phyloP scores from a whole-genome alignment of 2,888 invertebrate genomes.

The Alviniconcha strummeri region DNA sequence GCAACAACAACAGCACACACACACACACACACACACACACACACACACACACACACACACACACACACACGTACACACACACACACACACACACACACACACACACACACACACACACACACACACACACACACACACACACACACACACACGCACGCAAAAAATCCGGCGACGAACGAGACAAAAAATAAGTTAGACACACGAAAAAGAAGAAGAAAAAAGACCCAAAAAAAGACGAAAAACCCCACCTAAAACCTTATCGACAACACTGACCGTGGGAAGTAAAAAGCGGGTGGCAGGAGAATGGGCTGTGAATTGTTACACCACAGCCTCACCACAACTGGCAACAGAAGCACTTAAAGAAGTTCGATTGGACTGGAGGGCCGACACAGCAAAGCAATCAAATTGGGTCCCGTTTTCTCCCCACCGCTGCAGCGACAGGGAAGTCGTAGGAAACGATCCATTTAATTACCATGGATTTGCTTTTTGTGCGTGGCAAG shows the following conservation, averaged over 20 bases:
- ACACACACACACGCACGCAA: not conserved
- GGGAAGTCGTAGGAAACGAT: slow-evolving; percentile 15
- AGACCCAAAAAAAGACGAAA: too few relatives aligned
- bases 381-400: slow-evolving; percentile 19
- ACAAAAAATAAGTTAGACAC: too few relatives aligned
- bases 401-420: slow-evolving; percentile 16
- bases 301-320: too few relatives aligned
- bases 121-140: not conserved
- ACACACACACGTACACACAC: too few relatives aligned
- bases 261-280: too few relatives aligned
- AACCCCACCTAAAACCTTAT: too few relatives aligned
- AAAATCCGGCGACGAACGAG: not conserved
- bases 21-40: too few relatives aligned
- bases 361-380: not conserved
- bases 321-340: too few relatives aligned
- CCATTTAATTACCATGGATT: slow-evolving; percentile 26
- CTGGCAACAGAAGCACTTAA: not conserved
- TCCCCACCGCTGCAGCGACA: not conserved
- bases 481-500: not conserved
- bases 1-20: not conserved
- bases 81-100: not conserved
- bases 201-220: too few relatives aligned
- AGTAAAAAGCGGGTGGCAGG: too few relatives aligned
- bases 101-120: not conserved
- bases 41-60: too few relatives aligned